phyloP scores from a whole-genome alignment of 2,888 invertebrate genomes.

The Shargacucullia verbasci region DNA sequence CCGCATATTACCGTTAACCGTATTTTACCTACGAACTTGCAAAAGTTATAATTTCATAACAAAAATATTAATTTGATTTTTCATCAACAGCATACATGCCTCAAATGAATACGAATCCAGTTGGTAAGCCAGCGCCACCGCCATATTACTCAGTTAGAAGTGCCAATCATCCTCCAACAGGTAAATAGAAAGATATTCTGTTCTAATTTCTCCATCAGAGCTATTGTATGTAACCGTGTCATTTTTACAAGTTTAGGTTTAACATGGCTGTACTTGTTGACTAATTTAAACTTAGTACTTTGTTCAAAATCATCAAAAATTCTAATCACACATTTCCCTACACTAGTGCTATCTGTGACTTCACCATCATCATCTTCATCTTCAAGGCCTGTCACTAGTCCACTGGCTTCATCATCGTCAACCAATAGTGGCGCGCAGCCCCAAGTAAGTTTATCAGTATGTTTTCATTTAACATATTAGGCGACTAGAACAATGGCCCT shows the following conservation, averaged over 20 bases:
- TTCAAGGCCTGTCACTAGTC: slow-evolving; percentile 75
- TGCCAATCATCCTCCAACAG: slow-evolving; percentile 67
- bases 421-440: slow-evolving; percentile 79
- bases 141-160: slow-evolving; percentile 90
- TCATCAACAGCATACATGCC: slow-evolving; percentile 71
- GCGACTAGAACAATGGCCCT: too few species aligned
- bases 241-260: too few species aligned
- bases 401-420: slow-evolving; percentile 75
- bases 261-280: too few species aligned
- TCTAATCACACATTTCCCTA: not conserved
- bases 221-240: too few species aligned
- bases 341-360: slow-evolving; percentile 64
- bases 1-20: too few species aligned
- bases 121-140: slow-evolving; percentile 93
- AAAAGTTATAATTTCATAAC: too few species aligned
- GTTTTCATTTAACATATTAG: too few species aligned
- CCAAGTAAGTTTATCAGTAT: slow-evolving; percentile 71
- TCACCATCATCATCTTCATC: slow-evolving; percentile 80
- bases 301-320: not conserved
- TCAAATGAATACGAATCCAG: slow-evolving; percentile 89
- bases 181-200: slow-evolving; percentile 52
- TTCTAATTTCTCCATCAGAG: too few species aligned
- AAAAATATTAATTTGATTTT: not conserved
- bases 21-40: too few species aligned
- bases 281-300: too few species aligned